A percentile compares a stretch with the other conserved stretches of the same genome.
Conservation (phyloP, 2,888 invertebrate species). For the Dolichomitus sp. region DNA sequence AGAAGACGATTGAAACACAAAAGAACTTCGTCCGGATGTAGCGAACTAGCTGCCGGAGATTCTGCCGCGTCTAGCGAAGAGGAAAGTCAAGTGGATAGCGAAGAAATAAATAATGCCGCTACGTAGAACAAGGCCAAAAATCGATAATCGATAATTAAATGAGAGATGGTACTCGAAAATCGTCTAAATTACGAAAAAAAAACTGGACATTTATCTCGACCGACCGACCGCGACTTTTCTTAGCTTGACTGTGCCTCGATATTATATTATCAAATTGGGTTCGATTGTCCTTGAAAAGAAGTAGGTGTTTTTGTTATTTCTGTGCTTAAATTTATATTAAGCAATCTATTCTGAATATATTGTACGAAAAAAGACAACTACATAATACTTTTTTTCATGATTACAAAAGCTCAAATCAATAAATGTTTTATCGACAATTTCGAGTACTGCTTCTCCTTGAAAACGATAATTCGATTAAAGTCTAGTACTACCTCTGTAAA, state of each 20-base stretch:
- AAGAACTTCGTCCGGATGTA: slow-evolving; percentile 18
- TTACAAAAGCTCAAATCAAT: neutral
- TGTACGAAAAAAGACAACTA: neutral
- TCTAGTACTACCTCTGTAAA: slow-evolving; percentile 27
- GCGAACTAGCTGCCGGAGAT: slow-evolving; percentile 22
- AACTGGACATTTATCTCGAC: too few species aligned
- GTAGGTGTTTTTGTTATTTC: neutral
- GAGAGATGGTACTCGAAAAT: slow-evolving; percentile 1
- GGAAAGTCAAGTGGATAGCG: neutral
- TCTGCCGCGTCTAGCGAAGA: slow-evolving; percentile 11
- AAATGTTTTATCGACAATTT: neutral
- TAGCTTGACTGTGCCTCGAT: too few species aligned
- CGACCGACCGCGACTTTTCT: too few species aligned
- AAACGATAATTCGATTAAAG: neutral
- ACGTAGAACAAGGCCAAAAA: slow-evolving; percentile 27
- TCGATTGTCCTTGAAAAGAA: neutral
- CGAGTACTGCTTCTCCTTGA: neutral
- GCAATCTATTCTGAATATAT: neutral
- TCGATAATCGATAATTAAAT: neutral
- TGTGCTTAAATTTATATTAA: neutral
- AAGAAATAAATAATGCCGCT: neutral
- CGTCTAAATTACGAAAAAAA: neutral
- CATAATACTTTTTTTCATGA: neutral
- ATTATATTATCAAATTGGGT: too few species aligned
- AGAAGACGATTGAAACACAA: neutral